Base-by-base conservation (phyloP, 1,140 invertebrate genomes). In the Cydia fagiglandana region DNA sequence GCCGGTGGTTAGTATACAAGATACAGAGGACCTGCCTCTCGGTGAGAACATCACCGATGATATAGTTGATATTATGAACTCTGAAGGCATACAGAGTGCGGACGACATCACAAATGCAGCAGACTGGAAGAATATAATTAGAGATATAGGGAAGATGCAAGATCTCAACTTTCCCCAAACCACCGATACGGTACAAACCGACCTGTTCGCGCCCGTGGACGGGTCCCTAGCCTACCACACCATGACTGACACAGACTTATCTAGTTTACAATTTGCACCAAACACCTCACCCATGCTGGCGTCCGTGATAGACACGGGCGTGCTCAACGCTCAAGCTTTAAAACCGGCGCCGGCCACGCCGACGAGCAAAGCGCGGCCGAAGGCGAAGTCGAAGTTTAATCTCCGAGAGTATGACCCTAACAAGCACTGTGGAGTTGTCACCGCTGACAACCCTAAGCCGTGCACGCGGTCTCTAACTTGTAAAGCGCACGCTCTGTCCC, bases 381-480 rank as follows among this genome's bases (percentile, higher is more conserved):
- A 94, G 84, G 88, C 93, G 24, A 95, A 95, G 84, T 88, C 94
- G 28, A 94, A 94, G 74, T 94, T 96, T 75, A 94, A 95, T 76
- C 93, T 95, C 74, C 93, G 96, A 74, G 96, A 96, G 83, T 97
- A 96, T 90, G 96, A 97, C 88, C 95, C 96, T 4, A 95, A 97
- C 81, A 95, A 96, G 73, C 97, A 97, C 83, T 97, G 97, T 89
- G 97, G 97, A 2, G 96, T 97, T 2, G 93, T 94, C 81, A 94
- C 94, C 74, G 94, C 94, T 4, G 96, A 96, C 79, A 95, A 94
- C 73, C 93, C 94, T 1, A 96, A 96, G 82, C 96, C 95, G 0
- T 98, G 97, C 87, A 97, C 96, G 28, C 92, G 97, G 34, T 97
- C 96, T 12, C 93, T 97, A 13, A 97, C 97, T 0, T 98, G 97